Evolutionary conservation across 64 coral and sea anemone genomes (phyloP), one percentile per base, ranked within the genome.

Genomic region (Catalaphyllia jardinei): DNA sequence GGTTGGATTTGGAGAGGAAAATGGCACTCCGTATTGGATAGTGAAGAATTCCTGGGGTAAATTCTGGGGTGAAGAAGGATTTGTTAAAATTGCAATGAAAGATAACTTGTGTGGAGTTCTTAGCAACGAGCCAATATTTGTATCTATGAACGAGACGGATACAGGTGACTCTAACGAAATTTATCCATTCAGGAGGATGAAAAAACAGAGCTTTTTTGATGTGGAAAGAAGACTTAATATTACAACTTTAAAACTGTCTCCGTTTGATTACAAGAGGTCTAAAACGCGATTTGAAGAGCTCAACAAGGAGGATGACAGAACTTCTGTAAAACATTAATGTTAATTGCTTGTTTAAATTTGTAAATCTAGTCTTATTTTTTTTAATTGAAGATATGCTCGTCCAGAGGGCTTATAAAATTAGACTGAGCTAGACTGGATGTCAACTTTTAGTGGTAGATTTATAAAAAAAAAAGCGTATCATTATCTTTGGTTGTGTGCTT

Each of bases 41-140:
- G 78, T 99, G 30, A 99, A 99, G 59, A 99, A 99, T 69, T 95
- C 97, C 1, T 99, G 97, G 97, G 97, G 97, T 6, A 95, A 92
- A 86, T 89, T 93, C 29, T 99, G 97, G 97, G 97, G 97, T 2
- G 85, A 99, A 30, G 76, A 99, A 59, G 97, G 97, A 50, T 99
- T 95, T 79, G 83, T 99, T 35, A 93, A 91, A 85, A 86, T 99
- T 59, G 64, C 97, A 16, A 82, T 79, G 22, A 93, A 75, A 31
- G 73, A 97, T 69, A 97, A 97, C 60, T 82, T 84, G 31, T 97
- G 95, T 57, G 95, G 95, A 38, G 88, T 97, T 24, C 71, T 97
- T 24, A 81, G 91, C 3, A 97, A 97, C 22, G 95, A 97, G 50
- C 95, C 95, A 4, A 97, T 97, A 52, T 97, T 97, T 79, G 83